Percentiles rank a stretch among this genome's conserved stretches.
Conservation (phyloP, 2,888 invertebrate genomes). For the Noctua fimbriata region DNA sequence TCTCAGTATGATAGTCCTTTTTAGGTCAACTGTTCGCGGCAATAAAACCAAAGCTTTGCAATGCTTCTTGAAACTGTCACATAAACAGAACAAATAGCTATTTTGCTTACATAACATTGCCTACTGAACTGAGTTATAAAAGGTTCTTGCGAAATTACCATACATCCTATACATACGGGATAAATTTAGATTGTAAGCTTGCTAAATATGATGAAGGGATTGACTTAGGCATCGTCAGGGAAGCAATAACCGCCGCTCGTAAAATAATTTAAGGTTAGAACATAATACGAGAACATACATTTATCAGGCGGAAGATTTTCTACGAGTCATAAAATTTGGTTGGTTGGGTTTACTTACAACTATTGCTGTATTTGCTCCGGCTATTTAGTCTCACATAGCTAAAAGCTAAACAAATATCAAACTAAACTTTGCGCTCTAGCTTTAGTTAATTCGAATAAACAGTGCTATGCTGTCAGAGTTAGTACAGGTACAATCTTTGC, state of each 20-base stretch:
- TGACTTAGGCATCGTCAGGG: constrained; percentile 24
- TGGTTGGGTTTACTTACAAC: constrained; percentile 1
- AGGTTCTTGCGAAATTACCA: constrained; percentile 57
- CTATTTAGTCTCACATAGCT: not conserved
- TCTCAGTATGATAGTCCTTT: constrained; percentile 46
- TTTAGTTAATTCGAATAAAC: too few species aligned
- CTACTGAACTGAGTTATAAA: constrained; percentile 66
- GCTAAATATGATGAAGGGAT: constrained; percentile 47
- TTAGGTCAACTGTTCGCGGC: constrained; percentile 51
- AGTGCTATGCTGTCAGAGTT: not conserved
- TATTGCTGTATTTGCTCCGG: constrained; percentile 2
- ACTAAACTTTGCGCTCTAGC: not conserved
- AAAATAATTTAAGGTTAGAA: constrained; percentile 39
- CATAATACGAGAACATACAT: constrained; percentile 15
- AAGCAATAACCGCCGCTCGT: constrained; percentile 28
- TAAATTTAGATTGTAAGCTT: constrained; percentile 57
- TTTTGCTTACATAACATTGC: constrained; percentile 66
- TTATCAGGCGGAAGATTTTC: constrained; percentile 21
- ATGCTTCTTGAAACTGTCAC: constrained; percentile 62
- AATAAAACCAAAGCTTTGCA: constrained; percentile 49
- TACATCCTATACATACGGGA: constrained; percentile 46
- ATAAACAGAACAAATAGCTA: constrained; percentile 56
- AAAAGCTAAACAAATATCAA: constrained; percentile 3
- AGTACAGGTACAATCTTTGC: not conserved
- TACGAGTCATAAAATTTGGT: not conserved